Percentiles rank a stretch among this genome's conserved stretches.
Evolutionary conservation across 2,113 vertebrate species (phyloP).

Genomic region (Actenoides lindsayi): DNA sequence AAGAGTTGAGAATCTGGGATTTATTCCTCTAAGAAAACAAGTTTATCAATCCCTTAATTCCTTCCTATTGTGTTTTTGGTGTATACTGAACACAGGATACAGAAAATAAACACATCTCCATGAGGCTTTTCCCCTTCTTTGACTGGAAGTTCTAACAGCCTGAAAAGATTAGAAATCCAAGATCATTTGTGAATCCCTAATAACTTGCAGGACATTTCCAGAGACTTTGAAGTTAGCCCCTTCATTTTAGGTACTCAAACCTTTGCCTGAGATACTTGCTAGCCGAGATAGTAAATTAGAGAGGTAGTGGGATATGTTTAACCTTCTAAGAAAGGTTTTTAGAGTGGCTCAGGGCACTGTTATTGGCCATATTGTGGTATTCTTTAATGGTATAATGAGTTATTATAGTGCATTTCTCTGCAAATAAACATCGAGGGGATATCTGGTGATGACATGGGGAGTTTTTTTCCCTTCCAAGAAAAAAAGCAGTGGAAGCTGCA

Average conservation of each 20-base stretch:
- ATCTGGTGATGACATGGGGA: not conserved
- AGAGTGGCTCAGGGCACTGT: not conserved
- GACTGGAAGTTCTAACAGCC: not conserved
- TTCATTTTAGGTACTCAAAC: not conserved
- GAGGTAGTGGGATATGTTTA: not conserved
- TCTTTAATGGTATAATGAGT: not conserved
- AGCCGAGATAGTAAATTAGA: not conserved
- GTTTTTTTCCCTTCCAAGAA: not conserved
- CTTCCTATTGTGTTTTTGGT: not conserved
- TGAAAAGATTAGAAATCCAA: not conserved
- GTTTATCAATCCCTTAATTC: not conserved
- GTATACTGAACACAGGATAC: not conserved
- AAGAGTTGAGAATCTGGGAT: not conserved
- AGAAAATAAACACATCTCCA: not conserved
- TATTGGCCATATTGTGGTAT: not conserved
- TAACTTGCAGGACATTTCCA: not conserved
- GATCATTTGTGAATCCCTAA: not conserved
- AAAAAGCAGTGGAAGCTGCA: not conserved
- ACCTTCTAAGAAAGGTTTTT: not conserved
- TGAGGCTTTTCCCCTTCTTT: not conserved
- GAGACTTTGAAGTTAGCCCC: not conserved
- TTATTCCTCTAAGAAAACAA: not conserved
- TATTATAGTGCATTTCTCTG: not conserved
- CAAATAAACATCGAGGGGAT: not conserved
- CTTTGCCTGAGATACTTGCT: not conserved